Base-by-base conservation (phyloP, 2,888 invertebrate genomes). In the Resseliella maxima region DNA sequence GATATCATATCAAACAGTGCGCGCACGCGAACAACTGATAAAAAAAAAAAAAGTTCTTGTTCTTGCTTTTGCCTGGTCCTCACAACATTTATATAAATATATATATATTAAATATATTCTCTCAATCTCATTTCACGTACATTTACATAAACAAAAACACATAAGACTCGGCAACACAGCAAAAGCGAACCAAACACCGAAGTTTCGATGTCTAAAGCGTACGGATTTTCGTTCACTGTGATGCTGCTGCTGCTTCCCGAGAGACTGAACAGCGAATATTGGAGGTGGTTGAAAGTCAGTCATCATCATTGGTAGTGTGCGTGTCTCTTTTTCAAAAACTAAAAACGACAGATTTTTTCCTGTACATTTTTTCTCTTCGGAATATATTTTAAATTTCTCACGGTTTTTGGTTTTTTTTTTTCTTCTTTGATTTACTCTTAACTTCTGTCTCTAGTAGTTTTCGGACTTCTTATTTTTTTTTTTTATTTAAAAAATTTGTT, bases 251-350 rank as follows among this genome's bases (percentile, higher is more conserved):
- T 72, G 72, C 72, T 72, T 72, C 72, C 72, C 72, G 72, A 72
- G 72, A 72, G 72, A 72, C 72, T 72, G 72, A 72, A 72, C 27
- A 72, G 72, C 72, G 31, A 72, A 72, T 31, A 72, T 72, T 72
- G 72, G 72, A 72, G 72, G 72, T 72, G 72, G 72, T 72, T 72
- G 72, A 72, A 72, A 72, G 72, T 72, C 72, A 72, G 72, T 72
- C 72, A 72, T 72, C 72, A 72, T 72, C 72, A 72, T 72, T 72
- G 72, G 72, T 72, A 72, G 72, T 72, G 72, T 72, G 72, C 72
- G 72, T 72, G 72, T 72, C 31, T 72, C 27, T 72, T 72, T 72
- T 72, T 35, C n/a, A n/a, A n/a, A 72, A 72, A 72, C 72, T 72
- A 72, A 72, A 72, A 72, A 72, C n/a, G 72, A 72, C 72, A 72